Percentiles rank a stretch among this genome's conserved stretches.
Conservation (phyloP, 1,140 invertebrate genomes). For the Rhyacophila brunnea region DNA sequence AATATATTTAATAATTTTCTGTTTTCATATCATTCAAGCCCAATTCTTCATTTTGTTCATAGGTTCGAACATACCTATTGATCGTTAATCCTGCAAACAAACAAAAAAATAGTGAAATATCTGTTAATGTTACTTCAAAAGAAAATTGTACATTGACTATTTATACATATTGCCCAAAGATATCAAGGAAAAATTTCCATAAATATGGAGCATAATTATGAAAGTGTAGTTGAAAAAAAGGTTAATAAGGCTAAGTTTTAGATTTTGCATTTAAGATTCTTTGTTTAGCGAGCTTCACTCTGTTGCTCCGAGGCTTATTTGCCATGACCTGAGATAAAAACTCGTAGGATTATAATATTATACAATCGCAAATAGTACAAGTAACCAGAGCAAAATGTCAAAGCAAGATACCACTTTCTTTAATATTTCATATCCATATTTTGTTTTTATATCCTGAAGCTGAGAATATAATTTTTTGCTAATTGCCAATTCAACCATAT, state of each 20-base stretch:
- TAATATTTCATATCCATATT: too few relatives aligned
- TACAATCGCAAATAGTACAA: too few relatives aligned
- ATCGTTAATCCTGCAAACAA: constrained; percentile 64
- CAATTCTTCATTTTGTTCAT: constrained; percentile 93
- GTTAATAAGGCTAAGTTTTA: neutral
- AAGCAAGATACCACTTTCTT: too few relatives aligned
- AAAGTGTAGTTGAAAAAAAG: neutral
- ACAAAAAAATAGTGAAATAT: neutral
- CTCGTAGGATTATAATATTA: too few relatives aligned
- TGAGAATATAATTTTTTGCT: too few relatives aligned
- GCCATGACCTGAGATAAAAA: too few relatives aligned
- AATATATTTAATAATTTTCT: constrained; percentile 72
- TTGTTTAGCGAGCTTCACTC: too few relatives aligned
- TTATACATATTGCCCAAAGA: neutral
- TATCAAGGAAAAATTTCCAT: neutral
- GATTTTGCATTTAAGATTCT: too few relatives aligned
- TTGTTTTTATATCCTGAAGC: too few relatives aligned
- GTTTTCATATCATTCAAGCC: constrained; percentile 97
- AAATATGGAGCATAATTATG: neutral
- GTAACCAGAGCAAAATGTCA: too few relatives aligned
- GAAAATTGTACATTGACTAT: neutral
- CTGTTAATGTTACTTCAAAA: neutral
- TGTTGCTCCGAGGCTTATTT: too few relatives aligned
- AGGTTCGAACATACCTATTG: constrained; percentile 78
- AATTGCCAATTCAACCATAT: too few relatives aligned